Conservation (phyloP, 1,140 invertebrate species). For the Nasonia giraulti region DNA sequence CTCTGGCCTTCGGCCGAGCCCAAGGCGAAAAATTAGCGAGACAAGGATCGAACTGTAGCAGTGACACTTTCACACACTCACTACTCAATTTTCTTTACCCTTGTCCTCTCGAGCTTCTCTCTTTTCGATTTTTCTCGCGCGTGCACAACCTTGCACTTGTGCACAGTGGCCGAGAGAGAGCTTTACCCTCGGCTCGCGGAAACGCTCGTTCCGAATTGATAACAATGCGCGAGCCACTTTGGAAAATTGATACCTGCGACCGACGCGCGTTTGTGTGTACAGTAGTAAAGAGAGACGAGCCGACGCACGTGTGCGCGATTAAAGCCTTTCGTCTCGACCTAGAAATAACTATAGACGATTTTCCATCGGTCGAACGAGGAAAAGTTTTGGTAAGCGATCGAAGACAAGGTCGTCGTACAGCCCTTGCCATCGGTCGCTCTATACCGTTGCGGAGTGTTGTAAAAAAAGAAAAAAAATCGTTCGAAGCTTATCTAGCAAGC, state of each 20-base stretch:
- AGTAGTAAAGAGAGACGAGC: too few relatives aligned
- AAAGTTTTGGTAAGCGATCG: neutral
- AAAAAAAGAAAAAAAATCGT: neutral
- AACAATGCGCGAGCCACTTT: neutral
- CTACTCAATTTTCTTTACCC: slow-evolving; percentile 24
- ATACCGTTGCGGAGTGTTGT: too few relatives aligned
- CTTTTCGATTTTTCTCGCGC: slow-evolving; percentile 4
- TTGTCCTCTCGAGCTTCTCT: neutral
- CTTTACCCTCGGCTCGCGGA: too few relatives aligned
- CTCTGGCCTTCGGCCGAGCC: neutral
- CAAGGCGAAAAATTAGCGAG: slow-evolving; percentile 37
- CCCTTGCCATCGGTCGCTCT: neutral
- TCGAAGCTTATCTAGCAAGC: neutral
- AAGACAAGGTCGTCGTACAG: neutral
- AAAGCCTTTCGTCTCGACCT: neutral
- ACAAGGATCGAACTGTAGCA: slow-evolving; percentile 9
- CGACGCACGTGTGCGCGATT: too few relatives aligned
- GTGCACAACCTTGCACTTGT: neutral
- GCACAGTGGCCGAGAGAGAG: too few relatives aligned
- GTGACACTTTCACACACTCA: neutral
- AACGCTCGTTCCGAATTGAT: neutral
- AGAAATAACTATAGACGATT: neutral
- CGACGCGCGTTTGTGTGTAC: neutral
- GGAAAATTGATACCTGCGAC: neutral
- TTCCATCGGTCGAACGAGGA: neutral